Evolutionary conservation across 2,113 vertebrate genomes (phyloP).

Genomic region (Catharus bicknelli): DNA sequence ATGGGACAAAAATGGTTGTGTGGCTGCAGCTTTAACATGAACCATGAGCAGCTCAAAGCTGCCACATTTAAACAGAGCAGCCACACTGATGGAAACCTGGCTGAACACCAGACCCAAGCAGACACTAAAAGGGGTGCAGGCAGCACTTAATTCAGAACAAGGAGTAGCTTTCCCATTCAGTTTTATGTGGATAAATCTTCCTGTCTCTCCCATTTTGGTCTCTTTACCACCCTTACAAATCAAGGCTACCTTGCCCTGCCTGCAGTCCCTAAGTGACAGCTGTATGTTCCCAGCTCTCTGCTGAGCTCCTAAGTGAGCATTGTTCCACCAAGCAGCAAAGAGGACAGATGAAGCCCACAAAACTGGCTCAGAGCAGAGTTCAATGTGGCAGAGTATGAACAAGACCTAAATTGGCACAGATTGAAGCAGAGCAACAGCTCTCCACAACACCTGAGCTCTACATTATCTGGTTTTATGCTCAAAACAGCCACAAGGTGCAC

Average conservation of each 20-base stretch:
- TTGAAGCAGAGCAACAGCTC: not conserved
- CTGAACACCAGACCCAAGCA: not conserved
- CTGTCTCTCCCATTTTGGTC: not conserved
- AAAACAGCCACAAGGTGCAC: fast-evolving
- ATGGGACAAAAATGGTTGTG: not conserved
- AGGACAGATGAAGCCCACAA: not conserved
- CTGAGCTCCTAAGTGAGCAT: too few relatives aligned
- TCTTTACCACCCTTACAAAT: not conserved
- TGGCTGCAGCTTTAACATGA: not conserved
- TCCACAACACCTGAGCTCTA: not conserved
- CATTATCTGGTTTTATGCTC: not conserved
- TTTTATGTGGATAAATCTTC: not conserved
- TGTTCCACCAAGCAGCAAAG: not conserved
- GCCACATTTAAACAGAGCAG: not conserved
- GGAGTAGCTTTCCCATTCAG: not conserved
- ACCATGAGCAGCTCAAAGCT: not conserved
- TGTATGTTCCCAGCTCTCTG: not conserved
- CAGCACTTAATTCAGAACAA: not conserved
- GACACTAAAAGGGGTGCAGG: not conserved
- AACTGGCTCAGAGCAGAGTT: not conserved
- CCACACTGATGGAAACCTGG: not conserved
- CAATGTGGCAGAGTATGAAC: not conserved
- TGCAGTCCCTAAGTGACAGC: not conserved
- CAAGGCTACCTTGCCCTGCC: not conserved
- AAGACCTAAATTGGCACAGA: not conserved